These are phyloP conservation scores for Dryobates pubescens DNA, from an alignment of 2,797 vertebrate genomes.

Conservation along the genomic window DNA sequence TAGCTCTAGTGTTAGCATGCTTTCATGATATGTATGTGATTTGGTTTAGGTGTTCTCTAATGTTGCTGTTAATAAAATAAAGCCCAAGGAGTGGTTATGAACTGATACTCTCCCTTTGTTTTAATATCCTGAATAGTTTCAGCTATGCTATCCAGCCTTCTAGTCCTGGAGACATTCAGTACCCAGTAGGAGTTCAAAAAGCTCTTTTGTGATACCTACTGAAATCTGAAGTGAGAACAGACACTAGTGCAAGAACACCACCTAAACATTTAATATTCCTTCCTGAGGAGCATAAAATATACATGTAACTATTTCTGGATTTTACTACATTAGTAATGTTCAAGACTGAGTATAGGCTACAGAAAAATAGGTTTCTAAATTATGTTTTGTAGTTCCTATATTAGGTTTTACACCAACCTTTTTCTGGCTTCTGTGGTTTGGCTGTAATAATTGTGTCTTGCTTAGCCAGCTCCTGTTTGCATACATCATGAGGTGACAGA, in stretches of 20 bases:
- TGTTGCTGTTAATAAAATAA: background rate
- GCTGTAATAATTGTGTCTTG: background rate
- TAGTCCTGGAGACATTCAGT: background rate
- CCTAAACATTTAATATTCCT: background rate
- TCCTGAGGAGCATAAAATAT: background rate
- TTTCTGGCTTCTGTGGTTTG: background rate
- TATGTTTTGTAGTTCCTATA: background rate
- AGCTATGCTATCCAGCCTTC: background rate
- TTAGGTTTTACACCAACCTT: background rate
- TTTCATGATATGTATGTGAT: background rate
- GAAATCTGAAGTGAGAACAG: background rate
- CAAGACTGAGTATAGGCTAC: background rate
- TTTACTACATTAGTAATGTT: background rate
- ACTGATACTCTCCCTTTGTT: background rate
- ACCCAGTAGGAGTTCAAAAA: background rate
- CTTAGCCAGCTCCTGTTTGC: background rate
- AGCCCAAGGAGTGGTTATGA: background rate
- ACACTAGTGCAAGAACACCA: background rate
- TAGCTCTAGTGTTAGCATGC: background rate
- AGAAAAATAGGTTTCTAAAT: background rate
- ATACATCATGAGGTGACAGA: background rate
- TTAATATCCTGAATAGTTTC: background rate
- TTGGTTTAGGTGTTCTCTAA: background rate
- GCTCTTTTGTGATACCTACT: background rate
- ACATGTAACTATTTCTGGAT: background rate